A percentile compares a stretch with the other conserved stretches of the same genome.
Evolutionary conservation across 1,140 invertebrate genomes (phyloP).

Genomic region (Magallana gigas): DNA sequence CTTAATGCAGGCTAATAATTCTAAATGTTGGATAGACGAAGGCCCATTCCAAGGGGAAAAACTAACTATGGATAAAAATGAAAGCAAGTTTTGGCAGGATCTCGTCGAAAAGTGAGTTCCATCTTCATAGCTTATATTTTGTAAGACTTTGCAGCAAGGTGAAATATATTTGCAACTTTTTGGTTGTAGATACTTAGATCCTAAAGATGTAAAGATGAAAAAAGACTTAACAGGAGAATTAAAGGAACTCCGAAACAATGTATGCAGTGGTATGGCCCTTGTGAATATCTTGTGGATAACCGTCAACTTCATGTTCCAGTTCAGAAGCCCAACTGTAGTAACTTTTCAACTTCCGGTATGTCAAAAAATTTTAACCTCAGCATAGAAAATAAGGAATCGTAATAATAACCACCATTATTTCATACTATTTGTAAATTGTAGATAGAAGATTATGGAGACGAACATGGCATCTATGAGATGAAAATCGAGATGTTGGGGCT

Average conservation of each 20-base stretch:
- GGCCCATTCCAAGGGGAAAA: background rate
- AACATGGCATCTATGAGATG: slow-evolving; percentile 48
- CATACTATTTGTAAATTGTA: background rate
- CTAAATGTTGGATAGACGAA: background rate
- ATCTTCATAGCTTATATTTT: background rate
- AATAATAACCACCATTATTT: too few relatives aligned
- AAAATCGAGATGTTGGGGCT: slow-evolving; percentile 66
- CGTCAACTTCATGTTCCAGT: slow-evolving; percentile 75
- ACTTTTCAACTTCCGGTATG: background rate
- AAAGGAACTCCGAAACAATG: slow-evolving; percentile 65
- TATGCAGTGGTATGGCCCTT: slow-evolving; percentile 68
- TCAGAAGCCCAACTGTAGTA: background rate
- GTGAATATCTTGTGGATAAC: slow-evolving; percentile 68
- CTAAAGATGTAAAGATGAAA: slow-evolving; percentile 59
- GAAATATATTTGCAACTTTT: background rate
- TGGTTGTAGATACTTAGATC: slow-evolving; percentile 52
- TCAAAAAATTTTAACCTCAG: background rate
- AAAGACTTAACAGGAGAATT: slow-evolving; percentile 75
- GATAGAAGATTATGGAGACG: slow-evolving; percentile 30
- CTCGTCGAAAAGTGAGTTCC: slow-evolving; percentile 59
- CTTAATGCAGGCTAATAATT: too few relatives aligned
- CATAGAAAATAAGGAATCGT: background rate
- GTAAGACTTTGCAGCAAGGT: background rate
- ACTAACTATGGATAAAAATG: slow-evolving; percentile 45
- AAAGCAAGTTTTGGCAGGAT: slow-evolving; percentile 54